Conservation (phyloP, 2,888 invertebrate genomes). For the Catocala sponsa region DNA sequence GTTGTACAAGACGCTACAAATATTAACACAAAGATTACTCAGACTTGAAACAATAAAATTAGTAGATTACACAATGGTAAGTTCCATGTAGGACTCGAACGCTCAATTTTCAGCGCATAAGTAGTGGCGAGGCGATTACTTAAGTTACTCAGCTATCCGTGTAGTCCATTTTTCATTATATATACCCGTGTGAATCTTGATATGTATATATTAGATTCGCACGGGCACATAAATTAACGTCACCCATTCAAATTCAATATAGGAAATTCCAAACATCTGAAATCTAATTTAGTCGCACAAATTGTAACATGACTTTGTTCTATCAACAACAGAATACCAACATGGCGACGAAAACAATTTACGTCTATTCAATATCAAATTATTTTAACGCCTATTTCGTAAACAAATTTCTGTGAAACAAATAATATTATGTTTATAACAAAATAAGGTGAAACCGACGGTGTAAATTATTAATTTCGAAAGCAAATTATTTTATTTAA, state of each 20-base stretch:
- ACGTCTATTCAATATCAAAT: background rate
- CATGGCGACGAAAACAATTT: background rate
- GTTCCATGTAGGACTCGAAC: no score
- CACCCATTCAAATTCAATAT: background rate
- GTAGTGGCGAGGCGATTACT: no score
- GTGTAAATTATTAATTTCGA: conserved; percentile 8
- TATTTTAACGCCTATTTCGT: background rate
- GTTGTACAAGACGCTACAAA: no score
- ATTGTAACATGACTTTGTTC: background rate
- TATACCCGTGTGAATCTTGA: no score
- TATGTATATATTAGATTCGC: no score
- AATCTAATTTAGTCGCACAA: background rate
- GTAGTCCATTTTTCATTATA: no score
- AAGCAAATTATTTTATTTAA: background rate
- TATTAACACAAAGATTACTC: no score
- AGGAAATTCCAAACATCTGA: background rate
- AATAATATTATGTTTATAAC: conserved; percentile 4
- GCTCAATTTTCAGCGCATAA: no score
- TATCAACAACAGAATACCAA: background rate
- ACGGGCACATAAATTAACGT: background rate
- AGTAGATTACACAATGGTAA: no score
- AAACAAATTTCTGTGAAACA: conserved; percentile 7
- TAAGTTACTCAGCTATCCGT: no score
- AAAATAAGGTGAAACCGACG: background rate
- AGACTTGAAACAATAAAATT: no score